phyloP scores from a whole-genome alignment of 64 coral and sea anemone species.

The Pocillopora verrucosa region DNA sequence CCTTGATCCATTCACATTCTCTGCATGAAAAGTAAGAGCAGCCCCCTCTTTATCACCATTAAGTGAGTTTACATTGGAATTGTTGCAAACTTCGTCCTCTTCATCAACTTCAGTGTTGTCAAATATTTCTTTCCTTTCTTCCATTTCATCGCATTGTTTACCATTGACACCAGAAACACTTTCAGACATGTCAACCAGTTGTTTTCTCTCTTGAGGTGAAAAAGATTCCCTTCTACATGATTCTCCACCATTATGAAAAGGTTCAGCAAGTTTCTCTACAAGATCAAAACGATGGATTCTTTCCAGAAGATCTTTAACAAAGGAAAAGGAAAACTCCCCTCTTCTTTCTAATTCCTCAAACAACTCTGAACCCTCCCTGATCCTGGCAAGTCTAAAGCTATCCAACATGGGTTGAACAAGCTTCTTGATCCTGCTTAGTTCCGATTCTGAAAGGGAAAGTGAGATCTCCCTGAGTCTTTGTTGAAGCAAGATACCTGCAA shows the following conservation, averaged over 20 bases:
- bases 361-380: background rate
- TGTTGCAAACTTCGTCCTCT: no score
- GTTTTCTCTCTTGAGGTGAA: no score
- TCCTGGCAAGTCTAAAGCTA: background rate
- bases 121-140: no score
- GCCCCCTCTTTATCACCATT: no score
- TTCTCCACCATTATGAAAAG: background rate
- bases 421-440: background rate
- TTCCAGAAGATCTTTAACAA: background rate
- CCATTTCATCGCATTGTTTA: background rate
- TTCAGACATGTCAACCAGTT: background rate
- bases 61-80: no score
- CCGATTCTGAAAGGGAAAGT: constrained; percentile 3
- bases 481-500: background rate
- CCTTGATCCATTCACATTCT: no score
- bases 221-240: background rate
- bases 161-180: background rate
- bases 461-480: constrained; percentile 7
- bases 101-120: no score
- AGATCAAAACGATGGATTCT: constrained; percentile 26
- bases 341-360: constrained; percentile 8
- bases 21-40: no score
- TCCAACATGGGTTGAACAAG: background rate
- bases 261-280: constrained; percentile 7
- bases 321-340: background rate